A percentile compares a stretch with the other conserved stretches of the same genome.
Evolutionary conservation across 2,888 invertebrate species (phyloP).

Genomic region (Tetragonula carbonaria): DNA sequence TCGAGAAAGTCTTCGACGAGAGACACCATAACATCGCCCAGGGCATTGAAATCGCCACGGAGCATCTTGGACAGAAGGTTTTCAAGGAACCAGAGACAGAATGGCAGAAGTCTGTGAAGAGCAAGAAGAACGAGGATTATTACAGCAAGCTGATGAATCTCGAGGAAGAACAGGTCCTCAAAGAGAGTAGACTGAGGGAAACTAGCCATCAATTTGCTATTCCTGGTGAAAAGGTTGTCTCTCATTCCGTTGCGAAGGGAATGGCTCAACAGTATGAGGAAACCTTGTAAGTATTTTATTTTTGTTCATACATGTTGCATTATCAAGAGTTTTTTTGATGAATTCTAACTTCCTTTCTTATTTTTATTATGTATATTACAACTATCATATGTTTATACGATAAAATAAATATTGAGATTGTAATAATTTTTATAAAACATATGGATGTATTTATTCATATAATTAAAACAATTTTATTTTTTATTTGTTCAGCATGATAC

Average conservation of each 20-base stretch:
- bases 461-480: too few species aligned
- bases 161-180: conserved; percentile 93
- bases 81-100: conserved; percentile 91
- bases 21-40: conserved; percentile 89
- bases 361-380: background rate
- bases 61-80: conserved; percentile 87
- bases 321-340: too few species aligned
- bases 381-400: too few species aligned
- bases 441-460: too few species aligned
- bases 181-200: conserved; percentile 92
- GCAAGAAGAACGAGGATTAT: conserved; percentile 93
- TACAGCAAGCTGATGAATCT: conserved; percentile 92
- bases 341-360: background rate
- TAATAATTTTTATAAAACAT: too few species aligned
- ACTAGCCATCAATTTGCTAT: conserved; percentile 92
- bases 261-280: conserved; percentile 95
- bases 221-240: conserved; percentile 92
- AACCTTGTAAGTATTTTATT: conserved; percentile 89
- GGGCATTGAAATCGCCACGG: conserved; percentile 86
- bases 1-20: conserved; percentile 95
- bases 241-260: conserved; percentile 91
- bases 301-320: background rate
- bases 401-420: too few species aligned
- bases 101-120: conserved; percentile 93
- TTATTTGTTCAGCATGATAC: too few species aligned